These are phyloP conservation scores for Nasonia longicornis DNA, from an alignment of 1,140 invertebrate species.

Conservation along the genomic window DNA sequence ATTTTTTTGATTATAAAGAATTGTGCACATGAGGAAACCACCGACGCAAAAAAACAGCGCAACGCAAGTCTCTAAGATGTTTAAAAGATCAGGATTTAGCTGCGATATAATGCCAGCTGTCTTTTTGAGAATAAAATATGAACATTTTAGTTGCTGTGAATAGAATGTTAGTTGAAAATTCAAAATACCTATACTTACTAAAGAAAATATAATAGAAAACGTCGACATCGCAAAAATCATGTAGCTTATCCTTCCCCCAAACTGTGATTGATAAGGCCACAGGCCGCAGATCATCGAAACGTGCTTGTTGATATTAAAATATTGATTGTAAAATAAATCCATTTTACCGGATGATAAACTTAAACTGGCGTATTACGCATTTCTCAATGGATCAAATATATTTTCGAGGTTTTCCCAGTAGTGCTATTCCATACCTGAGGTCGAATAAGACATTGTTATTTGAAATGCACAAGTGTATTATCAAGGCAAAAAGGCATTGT, in stretches of 20 bases:
- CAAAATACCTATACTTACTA: background rate
- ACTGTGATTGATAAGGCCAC: background rate
- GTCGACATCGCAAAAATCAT: background rate
- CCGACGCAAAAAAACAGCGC: too few species aligned
- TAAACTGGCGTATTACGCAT: background rate
- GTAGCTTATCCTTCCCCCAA: background rate
- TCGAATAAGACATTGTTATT: too few species aligned
- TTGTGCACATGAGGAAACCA: background rate
- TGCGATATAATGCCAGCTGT: background rate
- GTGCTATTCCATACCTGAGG: too few species aligned
- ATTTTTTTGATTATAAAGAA: background rate
- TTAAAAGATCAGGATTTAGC: too few species aligned
- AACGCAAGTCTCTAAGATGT: background rate
- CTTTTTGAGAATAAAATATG: background rate
- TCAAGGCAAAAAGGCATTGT: too few species aligned
- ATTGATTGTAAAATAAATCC: background rate
- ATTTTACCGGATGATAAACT: background rate
- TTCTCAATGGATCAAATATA: too few species aligned
- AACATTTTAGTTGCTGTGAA: background rate
- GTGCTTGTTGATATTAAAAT: background rate
- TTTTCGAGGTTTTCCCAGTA: too few species aligned
- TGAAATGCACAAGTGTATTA: too few species aligned
- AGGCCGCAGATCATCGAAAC: background rate
- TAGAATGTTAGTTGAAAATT: background rate
- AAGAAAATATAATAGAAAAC: background rate